Evolutionary conservation across 2,888 invertebrate genomes (phyloP), one percentile per base, ranked within the genome.

Genomic region (Eupeodes luniger): DNA sequence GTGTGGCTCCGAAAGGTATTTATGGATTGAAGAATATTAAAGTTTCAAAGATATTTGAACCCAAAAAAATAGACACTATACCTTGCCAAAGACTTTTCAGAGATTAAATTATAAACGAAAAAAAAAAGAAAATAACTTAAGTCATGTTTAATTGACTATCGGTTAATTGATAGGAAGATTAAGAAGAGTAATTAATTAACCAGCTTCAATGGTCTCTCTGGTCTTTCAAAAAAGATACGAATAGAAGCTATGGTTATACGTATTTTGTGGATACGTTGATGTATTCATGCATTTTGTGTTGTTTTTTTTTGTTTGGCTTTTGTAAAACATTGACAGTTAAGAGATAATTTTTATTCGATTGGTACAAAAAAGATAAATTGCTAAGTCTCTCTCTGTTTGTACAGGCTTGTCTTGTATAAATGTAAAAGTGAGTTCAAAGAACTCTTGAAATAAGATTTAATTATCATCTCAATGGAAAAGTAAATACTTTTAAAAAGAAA

Each of bases 111-210:
- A 40, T 7, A 40, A 40, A 40, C 40, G 53, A 59, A 59, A 61
- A 61, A 61, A 70, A 77, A 36, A 53, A 64, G 84, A 75, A 78
- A 85, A 88, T 81, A 81, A 75, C 16, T 55, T 36, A 72, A 64
- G 78, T 75, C 81, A 67, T 82, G 81, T 85, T 85, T n/a, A n/a
- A 85, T 85, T 82, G 81, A 72, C 76, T 72, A 89, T 89, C 81
- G 79, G 61, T 85, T 79, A 85, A 89, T 89, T 89, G 79, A 85
- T 72, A 89, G 79, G 67, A 76, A 70, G 81, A 85, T 89, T 89
- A 74, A 67, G 61, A 47, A 27, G 61, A 64, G 89, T 85, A 85
- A 89, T 89, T 89, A 82, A 89, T 89, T 85, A 85, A 79, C 79
- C 55, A 61, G 72, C 69, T 85, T 72, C 27, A 59, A 66, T 40